Evolutionary conservation across 2,797 vertebrate genomes (phyloP).

Genomic region (Rhynchonycteris naso): DNA sequence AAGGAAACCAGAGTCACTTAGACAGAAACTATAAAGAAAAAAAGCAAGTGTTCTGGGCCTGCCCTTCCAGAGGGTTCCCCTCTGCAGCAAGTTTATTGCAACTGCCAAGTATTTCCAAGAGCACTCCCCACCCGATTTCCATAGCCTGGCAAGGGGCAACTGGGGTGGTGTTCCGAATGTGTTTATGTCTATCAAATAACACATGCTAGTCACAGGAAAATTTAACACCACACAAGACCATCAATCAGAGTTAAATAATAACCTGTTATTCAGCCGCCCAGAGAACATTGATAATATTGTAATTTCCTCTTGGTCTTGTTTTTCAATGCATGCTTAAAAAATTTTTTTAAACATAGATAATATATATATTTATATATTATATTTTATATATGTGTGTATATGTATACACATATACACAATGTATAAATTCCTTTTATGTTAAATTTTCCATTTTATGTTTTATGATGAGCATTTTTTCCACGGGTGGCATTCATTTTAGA

Average conservation of each 20-base stretch:
- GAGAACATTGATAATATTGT: not conserved
- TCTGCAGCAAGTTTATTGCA: not conserved
- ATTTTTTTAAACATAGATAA: not conserved
- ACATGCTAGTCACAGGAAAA: not conserved
- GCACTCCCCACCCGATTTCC: not conserved
- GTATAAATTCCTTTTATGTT: not conserved
- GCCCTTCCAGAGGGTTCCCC: not conserved
- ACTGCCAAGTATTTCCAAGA: not conserved
- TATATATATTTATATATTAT: not conserved
- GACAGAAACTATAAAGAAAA: not conserved
- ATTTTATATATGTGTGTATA: not conserved
- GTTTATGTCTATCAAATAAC: not conserved
- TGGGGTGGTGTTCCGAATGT: not conserved
- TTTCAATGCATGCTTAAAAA: not conserved
- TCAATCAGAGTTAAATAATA: not conserved
- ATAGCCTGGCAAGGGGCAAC: not conserved
- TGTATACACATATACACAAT: not conserved
- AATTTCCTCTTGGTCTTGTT: not conserved
- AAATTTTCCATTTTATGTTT: not conserved
- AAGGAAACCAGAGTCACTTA: not conserved
- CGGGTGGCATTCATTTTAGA: not conserved
- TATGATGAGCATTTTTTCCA: not conserved
- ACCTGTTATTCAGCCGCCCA: not conserved
- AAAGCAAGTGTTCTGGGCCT: not conserved
- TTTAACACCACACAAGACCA: not conserved